Base-by-base conservation (phyloP, 1,140 invertebrate species). In the Parasteatoda tepidariorum region DNA sequence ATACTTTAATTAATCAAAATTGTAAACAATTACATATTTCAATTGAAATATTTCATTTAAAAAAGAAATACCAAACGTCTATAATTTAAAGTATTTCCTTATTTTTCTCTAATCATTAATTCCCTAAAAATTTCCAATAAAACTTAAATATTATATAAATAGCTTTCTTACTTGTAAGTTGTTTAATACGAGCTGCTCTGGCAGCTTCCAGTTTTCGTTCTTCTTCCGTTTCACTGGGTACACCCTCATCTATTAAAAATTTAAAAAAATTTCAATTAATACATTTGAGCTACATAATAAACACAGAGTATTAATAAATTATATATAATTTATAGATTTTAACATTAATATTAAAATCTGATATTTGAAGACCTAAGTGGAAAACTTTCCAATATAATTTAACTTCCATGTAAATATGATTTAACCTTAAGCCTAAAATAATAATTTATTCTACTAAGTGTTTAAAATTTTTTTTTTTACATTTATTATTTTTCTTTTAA, bases 101-200 rank as follows among this genome's bases (percentile, higher is more conserved):
- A 59, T n/a, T n/a, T n/a, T n/a, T n/a, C n/a, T n/a, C n/a, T n/a
- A n/a, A n/a, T n/a, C n/a, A n/a, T n/a, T n/a, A n/a, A n/a, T n/a
- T n/a, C n/a, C n/a, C n/a, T n/a, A n/a, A n/a, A n/a, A n/a, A n/a
- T n/a, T n/a, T n/a, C n/a, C n/a, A n/a, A n/a, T n/a, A n/a, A n/a
- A n/a, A n/a, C n/a, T n/a, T n/a, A n/a, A n/a, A n/a, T n/a, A n/a
- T n/a, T n/a, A n/a, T n/a, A n/a, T n/a, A n/a, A n/a, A n/a, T n/a
- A n/a, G n/a, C n/a, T n/a, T n/a, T 57, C 78, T 86, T 86, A 89
- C 89, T 87, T 68, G 88, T 87, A 22, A 89, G 85, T 18, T 89
- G 86, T 61, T 86, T 87, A 15, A 89, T 78, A 84, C 88, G 89
- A 86, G 96, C 95, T 0, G 92, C 91, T 24, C 94, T 84, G 90